phyloP scores from a whole-genome alignment of 2,888 invertebrate species.

The Galerucella pusilla region DNA sequence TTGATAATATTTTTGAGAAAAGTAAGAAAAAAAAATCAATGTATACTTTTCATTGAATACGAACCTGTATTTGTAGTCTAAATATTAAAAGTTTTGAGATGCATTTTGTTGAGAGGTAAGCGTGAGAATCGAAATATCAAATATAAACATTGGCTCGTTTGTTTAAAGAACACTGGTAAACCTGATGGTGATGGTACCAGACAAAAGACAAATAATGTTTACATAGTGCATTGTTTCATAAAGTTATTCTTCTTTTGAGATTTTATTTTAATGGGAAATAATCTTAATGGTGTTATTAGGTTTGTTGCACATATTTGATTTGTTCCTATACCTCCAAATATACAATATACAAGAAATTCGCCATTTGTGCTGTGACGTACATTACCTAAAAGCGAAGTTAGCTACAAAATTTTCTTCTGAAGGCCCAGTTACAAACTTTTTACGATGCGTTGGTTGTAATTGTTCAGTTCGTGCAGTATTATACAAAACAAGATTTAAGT shows the following conservation, averaged over 20 bases:
- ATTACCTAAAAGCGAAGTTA: too few relatives aligned
- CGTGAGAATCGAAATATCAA: constrained; percentile 54
- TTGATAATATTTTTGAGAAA: too few relatives aligned
- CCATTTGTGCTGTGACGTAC: too few relatives aligned
- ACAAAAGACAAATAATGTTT: constrained; percentile 62
- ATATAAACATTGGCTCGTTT: constrained; percentile 59
- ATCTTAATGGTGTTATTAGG: not conserved
- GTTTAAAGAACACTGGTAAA: constrained; percentile 58
- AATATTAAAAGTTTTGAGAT: constrained; percentile 28
- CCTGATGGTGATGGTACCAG: constrained; percentile 52
- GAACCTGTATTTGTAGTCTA: constrained; percentile 13
- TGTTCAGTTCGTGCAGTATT: too few relatives aligned
- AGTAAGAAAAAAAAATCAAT: not conserved
- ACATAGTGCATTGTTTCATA: constrained; percentile 51
- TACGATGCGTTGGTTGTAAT: too few relatives aligned
- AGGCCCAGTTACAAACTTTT: too few relatives aligned
- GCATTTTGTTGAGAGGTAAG: constrained; percentile 34
- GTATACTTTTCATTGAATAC: not conserved
- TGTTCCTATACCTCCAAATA: too few relatives aligned
- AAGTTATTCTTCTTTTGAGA: constrained; percentile 23
- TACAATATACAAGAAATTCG: too few relatives aligned
- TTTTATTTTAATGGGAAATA: constrained; percentile 13
- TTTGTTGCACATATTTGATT: not conserved
- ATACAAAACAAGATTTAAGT: too few relatives aligned
- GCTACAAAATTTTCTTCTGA: too few relatives aligned